Conservation (phyloP, 2,797 vertebrate genomes). For the Myiothlypis coronata region DNA sequence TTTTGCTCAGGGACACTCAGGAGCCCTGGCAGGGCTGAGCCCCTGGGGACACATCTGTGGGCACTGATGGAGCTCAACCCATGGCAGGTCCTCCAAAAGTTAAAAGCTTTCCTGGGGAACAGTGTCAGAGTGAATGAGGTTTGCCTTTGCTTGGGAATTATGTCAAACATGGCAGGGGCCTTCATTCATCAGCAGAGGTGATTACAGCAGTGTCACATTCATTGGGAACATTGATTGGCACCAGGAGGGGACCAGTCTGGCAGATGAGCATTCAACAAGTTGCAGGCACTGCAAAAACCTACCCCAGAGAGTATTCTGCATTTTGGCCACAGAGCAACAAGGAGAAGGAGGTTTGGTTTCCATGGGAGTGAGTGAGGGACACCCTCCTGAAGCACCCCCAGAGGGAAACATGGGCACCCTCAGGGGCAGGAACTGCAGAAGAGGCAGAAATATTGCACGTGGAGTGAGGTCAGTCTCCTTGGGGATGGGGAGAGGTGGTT, state of each 20-base stretch:
- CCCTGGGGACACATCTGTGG: accelerated
- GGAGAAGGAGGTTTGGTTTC: background rate
- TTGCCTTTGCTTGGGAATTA: background rate
- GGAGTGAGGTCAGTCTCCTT: background rate
- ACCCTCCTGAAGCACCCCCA: background rate
- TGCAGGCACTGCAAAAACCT: background rate
- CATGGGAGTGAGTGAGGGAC: background rate
- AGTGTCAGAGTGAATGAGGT: background rate
- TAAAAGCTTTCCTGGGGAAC: conserved; percentile 22
- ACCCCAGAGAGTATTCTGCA: background rate
- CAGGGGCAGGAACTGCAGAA: background rate
- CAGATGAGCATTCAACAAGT: background rate
- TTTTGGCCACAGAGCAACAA: conserved; percentile 34
- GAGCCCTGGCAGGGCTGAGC: background rate
- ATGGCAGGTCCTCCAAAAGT: background rate
- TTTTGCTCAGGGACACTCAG: background rate
- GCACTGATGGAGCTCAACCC: background rate
- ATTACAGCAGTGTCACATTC: conserved; percentile 9
- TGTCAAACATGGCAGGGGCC: background rate
- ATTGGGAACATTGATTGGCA: background rate
- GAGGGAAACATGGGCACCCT: background rate
- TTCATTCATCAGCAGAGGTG: background rate
- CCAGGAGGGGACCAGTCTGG: background rate
- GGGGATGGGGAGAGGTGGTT: background rate
- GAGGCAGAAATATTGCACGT: conserved; percentile 23